phyloP scores from a whole-genome alignment of 1,140 invertebrate genomes.

The Danaus plexippus region DNA sequence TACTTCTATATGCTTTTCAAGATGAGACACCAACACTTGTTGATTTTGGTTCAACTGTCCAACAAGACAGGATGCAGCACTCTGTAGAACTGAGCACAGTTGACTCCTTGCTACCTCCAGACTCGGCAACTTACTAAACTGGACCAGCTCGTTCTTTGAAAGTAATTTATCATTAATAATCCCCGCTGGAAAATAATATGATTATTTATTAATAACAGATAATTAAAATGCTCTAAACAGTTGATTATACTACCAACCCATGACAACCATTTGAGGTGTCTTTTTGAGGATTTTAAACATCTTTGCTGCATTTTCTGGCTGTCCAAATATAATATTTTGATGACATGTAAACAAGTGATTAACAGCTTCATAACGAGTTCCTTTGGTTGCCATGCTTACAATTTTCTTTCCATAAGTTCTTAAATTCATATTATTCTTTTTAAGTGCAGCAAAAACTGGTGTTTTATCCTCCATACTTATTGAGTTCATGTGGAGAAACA shows the following conservation, averaged over 20 bases:
- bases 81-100: constrained; percentile 77
- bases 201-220: not conserved
- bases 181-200: constrained; percentile 72
- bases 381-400: constrained; percentile 73
- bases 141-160: constrained; percentile 76
- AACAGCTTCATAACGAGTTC: constrained; percentile 75
- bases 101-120: constrained; percentile 74
- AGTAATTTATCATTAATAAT: constrained; percentile 78
- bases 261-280: constrained; percentile 74
- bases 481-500: constrained; percentile 79
- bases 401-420: constrained; percentile 76
- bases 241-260: constrained; percentile 70
- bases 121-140: constrained; percentile 75
- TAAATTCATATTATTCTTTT: constrained; percentile 77
- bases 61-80: constrained; percentile 74
- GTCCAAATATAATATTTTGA: constrained; percentile 76
- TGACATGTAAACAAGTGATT: constrained; percentile 73
- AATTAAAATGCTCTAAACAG: not conserved
- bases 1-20: constrained; percentile 68
- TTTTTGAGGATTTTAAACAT: constrained; percentile 76
- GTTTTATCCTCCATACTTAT: constrained; percentile 74
- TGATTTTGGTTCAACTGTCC: constrained; percentile 79
- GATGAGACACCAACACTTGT: constrained; percentile 75
- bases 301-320: constrained; percentile 71
- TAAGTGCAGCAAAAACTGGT: constrained; percentile 73